phyloP scores from a whole-genome alignment of 2,113 vertebrate species.

The Thamnophis sirtalis region DNA sequence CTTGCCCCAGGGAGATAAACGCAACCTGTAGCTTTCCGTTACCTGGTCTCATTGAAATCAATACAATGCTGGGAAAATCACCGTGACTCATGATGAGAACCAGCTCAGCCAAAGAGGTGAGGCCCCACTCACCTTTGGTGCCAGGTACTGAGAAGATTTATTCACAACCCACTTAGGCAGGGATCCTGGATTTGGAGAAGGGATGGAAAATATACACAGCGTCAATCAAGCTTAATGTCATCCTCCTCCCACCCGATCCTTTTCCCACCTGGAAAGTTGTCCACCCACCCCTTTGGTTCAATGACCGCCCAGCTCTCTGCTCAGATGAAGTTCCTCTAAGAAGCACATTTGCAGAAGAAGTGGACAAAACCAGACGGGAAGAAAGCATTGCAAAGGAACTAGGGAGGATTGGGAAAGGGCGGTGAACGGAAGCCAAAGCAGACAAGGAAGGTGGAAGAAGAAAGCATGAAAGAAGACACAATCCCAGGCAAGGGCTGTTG shows the following conservation, averaged over 20 bases:
- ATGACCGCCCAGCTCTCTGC: background rate
- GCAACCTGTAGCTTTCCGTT: background rate
- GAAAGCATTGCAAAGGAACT: background rate
- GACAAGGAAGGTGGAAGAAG: background rate
- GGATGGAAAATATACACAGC: background rate
- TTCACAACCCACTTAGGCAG: slow-evolving; percentile 81
- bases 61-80: background rate
- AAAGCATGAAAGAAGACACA: too few relatives aligned
- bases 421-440: background rate
- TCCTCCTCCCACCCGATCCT: accelerated
- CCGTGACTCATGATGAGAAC: background rate
- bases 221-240: background rate
- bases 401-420: background rate
- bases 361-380: background rate
- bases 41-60: background rate
- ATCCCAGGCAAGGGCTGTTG: background rate
- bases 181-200: slow-evolving; percentile 58
- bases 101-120: background rate
- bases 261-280: background rate
- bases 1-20: background rate
- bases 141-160: slow-evolving; percentile 71
- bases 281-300: background rate
- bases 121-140: slow-evolving; percentile 65
- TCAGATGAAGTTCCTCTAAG: background rate
- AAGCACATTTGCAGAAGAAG: background rate